phyloP scores from a whole-genome alignment of 2,113 vertebrate species.

The Phainopepla nitens region DNA sequence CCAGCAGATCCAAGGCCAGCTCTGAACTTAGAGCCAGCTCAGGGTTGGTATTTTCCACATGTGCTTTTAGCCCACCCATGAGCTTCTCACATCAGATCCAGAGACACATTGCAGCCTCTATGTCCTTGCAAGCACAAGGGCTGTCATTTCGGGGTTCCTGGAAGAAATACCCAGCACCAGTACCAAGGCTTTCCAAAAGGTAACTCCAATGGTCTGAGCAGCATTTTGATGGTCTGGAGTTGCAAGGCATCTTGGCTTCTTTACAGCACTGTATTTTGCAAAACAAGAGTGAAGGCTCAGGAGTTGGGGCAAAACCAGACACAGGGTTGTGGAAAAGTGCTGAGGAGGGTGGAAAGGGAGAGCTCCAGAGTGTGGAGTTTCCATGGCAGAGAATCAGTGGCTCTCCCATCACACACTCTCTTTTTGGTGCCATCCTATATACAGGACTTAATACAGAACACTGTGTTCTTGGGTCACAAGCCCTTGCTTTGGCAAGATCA shows the following conservation, averaged over 20 bases:
- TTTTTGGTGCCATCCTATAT: background rate
- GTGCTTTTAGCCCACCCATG: background rate
- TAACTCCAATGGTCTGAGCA: background rate
- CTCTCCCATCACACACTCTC: background rate
- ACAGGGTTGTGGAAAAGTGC: background rate
- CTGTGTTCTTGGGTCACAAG: background rate
- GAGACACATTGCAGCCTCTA: background rate
- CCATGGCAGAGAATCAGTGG: background rate
- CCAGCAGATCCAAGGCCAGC: background rate
- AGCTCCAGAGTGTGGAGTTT: background rate
- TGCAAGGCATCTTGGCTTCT: background rate
- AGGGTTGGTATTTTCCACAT: background rate
- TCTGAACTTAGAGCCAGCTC: background rate
- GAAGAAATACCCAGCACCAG: background rate
- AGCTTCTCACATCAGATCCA: background rate
- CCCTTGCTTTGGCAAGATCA: background rate
- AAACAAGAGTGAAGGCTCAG: background rate
- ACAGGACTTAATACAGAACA: background rate
- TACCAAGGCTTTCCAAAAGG: background rate
- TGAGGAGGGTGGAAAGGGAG: background rate
- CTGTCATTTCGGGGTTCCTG: background rate
- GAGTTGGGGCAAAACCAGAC: background rate
- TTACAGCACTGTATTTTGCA: background rate
- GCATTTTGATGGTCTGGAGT: background rate
- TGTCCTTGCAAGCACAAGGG: background rate